A percentile compares a stretch with the other conserved stretches of the same genome.
Evolutionary conservation across 2,888 invertebrate genomes (phyloP).

Genomic region (Drosophila birchii): DNA sequence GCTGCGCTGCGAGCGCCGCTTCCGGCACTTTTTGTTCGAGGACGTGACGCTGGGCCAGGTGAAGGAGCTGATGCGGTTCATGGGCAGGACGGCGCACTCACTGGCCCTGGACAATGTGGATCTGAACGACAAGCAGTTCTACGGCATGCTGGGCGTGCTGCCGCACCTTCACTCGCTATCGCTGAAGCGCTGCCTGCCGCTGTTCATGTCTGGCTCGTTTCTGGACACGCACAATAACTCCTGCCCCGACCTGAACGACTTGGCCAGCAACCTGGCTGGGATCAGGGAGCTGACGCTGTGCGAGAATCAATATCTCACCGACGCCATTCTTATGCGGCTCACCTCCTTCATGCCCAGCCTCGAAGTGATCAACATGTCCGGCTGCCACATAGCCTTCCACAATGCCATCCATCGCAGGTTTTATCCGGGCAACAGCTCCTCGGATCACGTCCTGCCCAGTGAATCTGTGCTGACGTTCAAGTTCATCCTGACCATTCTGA

Average conservation of each 20-base stretch:
- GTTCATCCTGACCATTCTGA: constrained; percentile 87
- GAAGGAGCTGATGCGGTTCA: constrained; percentile 86
- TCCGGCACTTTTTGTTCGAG: constrained; percentile 78
- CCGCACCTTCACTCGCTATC: constrained; percentile 87
- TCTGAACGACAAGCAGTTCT: constrained; percentile 88
- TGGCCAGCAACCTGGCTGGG: constrained; percentile 85
- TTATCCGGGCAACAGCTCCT: constrained; percentile 86
- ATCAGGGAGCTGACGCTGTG: constrained; percentile 87
- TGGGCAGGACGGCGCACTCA: constrained; percentile 86
- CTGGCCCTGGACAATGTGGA: constrained; percentile 87
- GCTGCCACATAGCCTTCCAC: constrained; percentile 90
- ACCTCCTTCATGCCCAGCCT: constrained; percentile 87
- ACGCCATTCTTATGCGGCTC: constrained; percentile 89
- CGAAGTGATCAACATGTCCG: constrained; percentile 87
- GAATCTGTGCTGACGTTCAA: constrained; percentile 90
- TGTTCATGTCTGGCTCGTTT: constrained; percentile 90
- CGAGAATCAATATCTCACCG: constrained; percentile 90
- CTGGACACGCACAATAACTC: constrained; percentile 85
- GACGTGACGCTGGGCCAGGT: constrained; percentile 82
- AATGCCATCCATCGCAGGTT: constrained; percentile 88
- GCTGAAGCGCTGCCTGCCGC: constrained; percentile 88
- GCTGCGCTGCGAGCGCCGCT: constrained; percentile 75
- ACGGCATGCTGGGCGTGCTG: constrained; percentile 86
- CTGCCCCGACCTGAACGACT: constrained; percentile 85
- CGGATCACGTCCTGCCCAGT: constrained; percentile 85